Evolutionary conservation across 2,888 invertebrate species (phyloP).

Genomic region (Periphyllus acericola): DNA sequence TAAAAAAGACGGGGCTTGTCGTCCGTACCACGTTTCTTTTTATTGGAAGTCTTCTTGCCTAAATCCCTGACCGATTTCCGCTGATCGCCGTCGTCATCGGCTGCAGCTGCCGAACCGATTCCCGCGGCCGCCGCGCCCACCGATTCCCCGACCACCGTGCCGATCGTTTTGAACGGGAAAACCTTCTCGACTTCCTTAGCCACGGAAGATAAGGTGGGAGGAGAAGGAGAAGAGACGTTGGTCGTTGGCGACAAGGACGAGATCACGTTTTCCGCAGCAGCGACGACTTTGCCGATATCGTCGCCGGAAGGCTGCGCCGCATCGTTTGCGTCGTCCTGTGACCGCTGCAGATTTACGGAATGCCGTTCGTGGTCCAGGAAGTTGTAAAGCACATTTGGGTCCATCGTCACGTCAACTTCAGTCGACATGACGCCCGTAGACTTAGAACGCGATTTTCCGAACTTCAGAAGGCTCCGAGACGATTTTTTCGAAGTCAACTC

Average conservation of each 20-base stretch:
- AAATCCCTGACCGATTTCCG: background rate
- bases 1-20: background rate
- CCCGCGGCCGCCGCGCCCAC: background rate
- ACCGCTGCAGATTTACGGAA: too few relatives aligned
- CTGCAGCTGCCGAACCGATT: background rate
- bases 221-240: background rate
- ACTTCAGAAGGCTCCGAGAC: background rate
- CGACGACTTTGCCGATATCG: background rate
- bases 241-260: background rate
- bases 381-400: background rate
- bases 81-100: background rate
- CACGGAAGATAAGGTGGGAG: background rate
- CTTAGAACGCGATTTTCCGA: conserved; percentile 6
- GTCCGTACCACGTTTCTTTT: background rate
- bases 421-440: background rate
- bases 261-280: background rate
- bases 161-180: background rate
- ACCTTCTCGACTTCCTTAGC: background rate
- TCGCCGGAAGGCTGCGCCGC: background rate
- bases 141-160: background rate
- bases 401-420: background rate
- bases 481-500: background rate
- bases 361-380: background rate
- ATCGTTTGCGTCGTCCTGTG: background rate
- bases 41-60: background rate